A percentile compares a stretch with the other conserved stretches of the same genome.
These are phyloP conservation scores for Acronicta alni DNA, from an alignment of 2,888 invertebrate species.

Conservation along the genomic window DNA sequence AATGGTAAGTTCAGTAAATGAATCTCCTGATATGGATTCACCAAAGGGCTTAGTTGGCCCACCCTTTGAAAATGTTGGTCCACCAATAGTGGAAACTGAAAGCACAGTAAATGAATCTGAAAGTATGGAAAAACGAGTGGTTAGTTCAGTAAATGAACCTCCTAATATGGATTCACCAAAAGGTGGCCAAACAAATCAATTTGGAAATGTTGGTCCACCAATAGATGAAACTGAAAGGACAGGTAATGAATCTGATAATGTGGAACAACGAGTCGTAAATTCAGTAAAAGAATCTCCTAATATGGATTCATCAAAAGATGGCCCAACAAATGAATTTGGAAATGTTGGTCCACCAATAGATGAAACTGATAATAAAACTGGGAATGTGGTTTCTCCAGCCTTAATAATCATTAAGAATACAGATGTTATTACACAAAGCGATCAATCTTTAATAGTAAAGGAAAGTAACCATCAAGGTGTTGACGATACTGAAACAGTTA, in stretches of 20 bases:
- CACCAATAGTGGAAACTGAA: neutral
- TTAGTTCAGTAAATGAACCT: neutral
- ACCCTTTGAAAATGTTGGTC: neutral
- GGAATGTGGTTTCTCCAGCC: neutral
- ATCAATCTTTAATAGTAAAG: neutral
- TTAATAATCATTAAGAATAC: neutral
- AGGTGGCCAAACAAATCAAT: neutral
- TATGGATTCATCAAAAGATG: neutral
- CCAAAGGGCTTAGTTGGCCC: neutral
- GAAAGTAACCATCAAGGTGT: neutral
- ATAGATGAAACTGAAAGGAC: neutral
- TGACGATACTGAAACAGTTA: slow-evolving; percentile 5
- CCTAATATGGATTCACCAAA: neutral
- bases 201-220: neutral
- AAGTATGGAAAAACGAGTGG: neutral
- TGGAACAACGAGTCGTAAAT: neutral
- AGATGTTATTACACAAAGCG: neutral
- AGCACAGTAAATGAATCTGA: neutral
- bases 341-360: neutral
- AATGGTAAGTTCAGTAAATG: neutral
- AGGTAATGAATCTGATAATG: neutral
- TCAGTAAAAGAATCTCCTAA: neutral
- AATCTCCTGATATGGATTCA: neutral
- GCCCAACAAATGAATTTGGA: neutral
- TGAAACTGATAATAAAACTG: neutral